phyloP scores from a whole-genome alignment of 2,888 invertebrate species.

The Drosophila nr. perissopoda region DNA sequence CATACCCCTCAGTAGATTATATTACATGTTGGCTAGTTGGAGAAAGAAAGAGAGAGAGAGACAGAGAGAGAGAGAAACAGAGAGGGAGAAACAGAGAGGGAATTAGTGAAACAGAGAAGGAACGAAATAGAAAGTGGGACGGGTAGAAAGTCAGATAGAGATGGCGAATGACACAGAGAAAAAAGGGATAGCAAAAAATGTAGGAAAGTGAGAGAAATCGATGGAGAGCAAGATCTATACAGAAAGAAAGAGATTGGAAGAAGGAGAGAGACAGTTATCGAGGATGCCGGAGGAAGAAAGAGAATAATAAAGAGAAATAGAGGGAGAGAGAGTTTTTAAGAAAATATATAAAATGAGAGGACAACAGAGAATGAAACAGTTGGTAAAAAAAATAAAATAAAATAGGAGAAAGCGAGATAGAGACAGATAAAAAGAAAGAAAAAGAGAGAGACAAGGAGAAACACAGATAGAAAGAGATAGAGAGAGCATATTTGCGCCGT shows the following conservation, averaged over 20 bases:
- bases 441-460: not conserved
- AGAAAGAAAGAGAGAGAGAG: not conserved
- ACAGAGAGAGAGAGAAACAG: not conserved
- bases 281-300: constrained; percentile 6
- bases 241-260: not conserved
- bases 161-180: not conserved
- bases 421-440: not conserved
- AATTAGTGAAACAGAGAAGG: not conserved
- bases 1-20: not conserved
- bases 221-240: not conserved
- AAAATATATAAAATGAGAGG: not conserved
- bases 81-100: not conserved
- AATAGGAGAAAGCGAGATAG: not conserved
- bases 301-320: not conserved
- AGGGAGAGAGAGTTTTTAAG: not conserved
- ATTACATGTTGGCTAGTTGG: constrained; percentile 6
- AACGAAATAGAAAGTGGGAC: not conserved
- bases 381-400: not conserved
- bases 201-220: not conserved
- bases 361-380: not conserved
- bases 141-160: not conserved
- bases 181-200: not conserved
- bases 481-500: constrained; percentile 52
- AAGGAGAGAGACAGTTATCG: not conserved
- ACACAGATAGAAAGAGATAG: not conserved